Evolutionary conservation across 2,113 vertebrate genomes (phyloP), one percentile per base, ranked within the genome.

Genomic region (Pseudolaguvia tuberculata): DNA sequence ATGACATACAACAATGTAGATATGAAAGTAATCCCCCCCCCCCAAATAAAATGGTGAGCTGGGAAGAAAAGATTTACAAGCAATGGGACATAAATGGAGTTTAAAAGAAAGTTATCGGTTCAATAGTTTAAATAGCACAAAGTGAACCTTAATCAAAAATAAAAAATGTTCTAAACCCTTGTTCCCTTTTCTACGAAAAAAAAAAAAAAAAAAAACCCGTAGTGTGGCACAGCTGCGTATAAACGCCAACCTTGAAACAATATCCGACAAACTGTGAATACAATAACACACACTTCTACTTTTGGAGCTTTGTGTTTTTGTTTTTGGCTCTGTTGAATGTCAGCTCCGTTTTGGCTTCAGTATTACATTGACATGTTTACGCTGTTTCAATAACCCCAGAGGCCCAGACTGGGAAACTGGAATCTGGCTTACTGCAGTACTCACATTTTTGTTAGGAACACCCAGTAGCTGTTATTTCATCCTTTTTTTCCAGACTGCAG

Each of bases 381-480:
- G 25, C 15, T 39, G 55, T 68, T 71, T 73, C 45, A 31, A 45
- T 18, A 20, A 27, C 42, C 15, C 75, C 39, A 59, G 48, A 50
- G 15, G 53, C 68, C 65, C 58, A 42, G 58, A 65, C 15, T 75
- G 55, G 66, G 76, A 52, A 39, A 78, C 48, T 87, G 87, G 84
- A 25, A 31, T 39, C 11, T 4, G 31, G 29, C 55, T 29, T 23
- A 70, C 61, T 69, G 31, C 13, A 27, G 7, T 53, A 58, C 66
- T 72, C 47, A 59, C 76, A 86, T 86, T 85, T 88, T 85, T 88
- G 73, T 2, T 72, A 27, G 81, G 88, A 88, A 88, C 85, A 86
- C 76, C 71, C 21, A 57, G 84, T 84, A 77, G 74, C 79, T 51
- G 50, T 72, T 72, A 29, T 75, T 45, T 77, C 42, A 63, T 61